These are phyloP conservation scores for Anguilla rostrata DNA, from an alignment of 2,113 vertebrate species.

Conservation along the genomic window DNA sequence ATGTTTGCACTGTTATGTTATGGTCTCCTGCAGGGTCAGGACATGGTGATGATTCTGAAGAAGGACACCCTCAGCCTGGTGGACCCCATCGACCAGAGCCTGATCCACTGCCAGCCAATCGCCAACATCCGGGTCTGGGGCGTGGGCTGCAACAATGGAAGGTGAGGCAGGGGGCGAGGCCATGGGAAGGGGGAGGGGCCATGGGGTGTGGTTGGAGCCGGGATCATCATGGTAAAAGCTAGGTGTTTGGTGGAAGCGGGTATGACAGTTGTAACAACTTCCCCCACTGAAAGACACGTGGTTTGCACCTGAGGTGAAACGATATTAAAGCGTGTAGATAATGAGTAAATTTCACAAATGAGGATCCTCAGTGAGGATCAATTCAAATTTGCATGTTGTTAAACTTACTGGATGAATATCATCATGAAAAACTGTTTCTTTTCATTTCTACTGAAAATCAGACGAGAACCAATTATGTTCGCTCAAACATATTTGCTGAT, in stretches of 20 bases:
- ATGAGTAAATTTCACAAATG: not conserved
- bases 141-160: conserved; percentile 93
- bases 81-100: conserved; percentile 86
- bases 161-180: conserved; percentile 69
- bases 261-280: not conserved
- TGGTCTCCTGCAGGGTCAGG: conserved; percentile 75
- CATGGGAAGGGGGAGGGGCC: not conserved
- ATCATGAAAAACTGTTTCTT: not conserved
- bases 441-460: not conserved
- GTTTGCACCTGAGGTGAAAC: not conserved
- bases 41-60: conserved; percentile 94
- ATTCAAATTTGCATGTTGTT: not conserved
- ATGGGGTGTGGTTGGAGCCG: not conserved
- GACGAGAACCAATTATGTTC: not conserved
- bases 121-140: conserved; percentile 96
- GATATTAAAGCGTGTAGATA: not conserved
- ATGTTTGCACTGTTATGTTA: too few species aligned
- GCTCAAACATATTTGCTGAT: not conserved
- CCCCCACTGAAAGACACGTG: not conserved
- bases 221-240: not conserved
- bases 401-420: not conserved
- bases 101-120: conserved; percentile 90
- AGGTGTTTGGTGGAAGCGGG: not conserved
- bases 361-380: not conserved
- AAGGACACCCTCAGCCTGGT: conserved; percentile 90